Percentiles rank a stretch among this genome's conserved stretches.
Evolutionary conservation across 2,888 invertebrate species (phyloP).

Genomic region (Xiphydria camelus): DNA sequence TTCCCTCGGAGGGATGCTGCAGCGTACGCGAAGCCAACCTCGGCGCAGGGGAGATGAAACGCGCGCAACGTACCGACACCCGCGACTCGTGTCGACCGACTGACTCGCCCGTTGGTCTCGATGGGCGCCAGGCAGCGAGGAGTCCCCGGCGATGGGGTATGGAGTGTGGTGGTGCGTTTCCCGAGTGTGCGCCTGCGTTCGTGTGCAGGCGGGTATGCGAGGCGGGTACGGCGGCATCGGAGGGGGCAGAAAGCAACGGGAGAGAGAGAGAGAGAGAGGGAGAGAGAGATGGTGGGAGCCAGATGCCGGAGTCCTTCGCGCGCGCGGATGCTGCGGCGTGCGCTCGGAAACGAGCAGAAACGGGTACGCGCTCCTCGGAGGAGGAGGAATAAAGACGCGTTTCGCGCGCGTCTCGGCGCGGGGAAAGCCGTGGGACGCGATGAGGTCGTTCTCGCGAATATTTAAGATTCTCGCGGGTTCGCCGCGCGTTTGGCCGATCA

Average conservation of each 20-base stretch:
- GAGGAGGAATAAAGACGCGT: too few species aligned
- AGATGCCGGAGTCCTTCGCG: conserved; percentile 4
- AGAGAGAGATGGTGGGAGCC: conserved; percentile 16
- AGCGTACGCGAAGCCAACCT: too few species aligned
- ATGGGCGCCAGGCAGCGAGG: conserved; percentile 38
- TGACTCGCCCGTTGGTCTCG: conserved; percentile 32
- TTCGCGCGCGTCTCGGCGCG: conserved; percentile 7
- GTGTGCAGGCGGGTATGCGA: conserved; percentile 14
- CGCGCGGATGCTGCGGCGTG: conserved; percentile 9
- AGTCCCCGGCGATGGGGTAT: conserved; percentile 1
- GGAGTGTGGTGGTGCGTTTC: background rate
- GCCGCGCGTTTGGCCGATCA: too few species aligned
- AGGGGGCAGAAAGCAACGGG: conserved; percentile 17
- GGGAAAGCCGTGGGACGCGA: too few species aligned
- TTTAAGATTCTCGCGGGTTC: too few species aligned
- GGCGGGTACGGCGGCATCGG: conserved; percentile 14
- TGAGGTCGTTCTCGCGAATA: too few species aligned
- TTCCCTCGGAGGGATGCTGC: too few species aligned
- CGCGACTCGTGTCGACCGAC: conserved; percentile 52
- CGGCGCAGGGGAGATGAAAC: background rate
- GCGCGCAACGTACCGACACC: conserved; percentile 29
- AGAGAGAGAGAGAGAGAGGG: conserved; percentile 13
- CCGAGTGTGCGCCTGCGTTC: conserved; percentile 20
- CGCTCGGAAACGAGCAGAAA: too few species aligned
- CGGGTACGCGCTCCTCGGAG: too few species aligned